Conservation (phyloP, 2,797 vertebrate species). For the Epinephelus coioides region DNA sequence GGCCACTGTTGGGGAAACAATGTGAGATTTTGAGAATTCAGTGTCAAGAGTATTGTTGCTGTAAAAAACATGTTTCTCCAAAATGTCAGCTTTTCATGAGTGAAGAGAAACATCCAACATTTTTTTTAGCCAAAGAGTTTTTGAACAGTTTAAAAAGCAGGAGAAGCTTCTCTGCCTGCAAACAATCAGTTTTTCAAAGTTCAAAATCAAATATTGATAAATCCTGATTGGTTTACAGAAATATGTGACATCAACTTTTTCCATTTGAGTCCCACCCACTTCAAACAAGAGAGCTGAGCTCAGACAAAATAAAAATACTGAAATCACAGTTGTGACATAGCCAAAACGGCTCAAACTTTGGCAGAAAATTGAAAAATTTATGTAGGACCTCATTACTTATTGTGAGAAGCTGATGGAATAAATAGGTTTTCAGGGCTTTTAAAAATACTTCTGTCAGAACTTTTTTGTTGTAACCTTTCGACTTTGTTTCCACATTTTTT, state of each 20-base stretch:
- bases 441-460: not conserved
- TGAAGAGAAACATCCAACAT: not conserved
- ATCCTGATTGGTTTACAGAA: slow-evolving; percentile 15
- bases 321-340: slow-evolving; percentile 8
- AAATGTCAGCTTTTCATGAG: not conserved
- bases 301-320: slow-evolving; percentile 14
- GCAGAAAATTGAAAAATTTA: not conserved
- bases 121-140: not conserved
- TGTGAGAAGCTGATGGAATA: not conserved
- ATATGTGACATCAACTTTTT: slow-evolving; percentile 6
- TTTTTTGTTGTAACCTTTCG: not conserved
- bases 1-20: not conserved
- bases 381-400: not conserved
- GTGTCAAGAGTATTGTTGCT: not conserved
- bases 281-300: slow-evolving; percentile 1
- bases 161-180: not conserved
- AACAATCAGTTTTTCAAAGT: not conserved
- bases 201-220: not conserved
- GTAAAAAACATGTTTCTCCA: not conserved
- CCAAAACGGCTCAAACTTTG: slow-evolving; percentile 7
- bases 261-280: not conserved
- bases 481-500: not conserved
- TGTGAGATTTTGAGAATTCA: not conserved
- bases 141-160: not conserved
- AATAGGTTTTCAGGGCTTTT: slow-evolving; percentile 2